These are phyloP conservation scores for Oryctolagus cuniculus DNA, from an alignment of 2,113 vertebrate genomes.

Conservation along the genomic window DNA sequence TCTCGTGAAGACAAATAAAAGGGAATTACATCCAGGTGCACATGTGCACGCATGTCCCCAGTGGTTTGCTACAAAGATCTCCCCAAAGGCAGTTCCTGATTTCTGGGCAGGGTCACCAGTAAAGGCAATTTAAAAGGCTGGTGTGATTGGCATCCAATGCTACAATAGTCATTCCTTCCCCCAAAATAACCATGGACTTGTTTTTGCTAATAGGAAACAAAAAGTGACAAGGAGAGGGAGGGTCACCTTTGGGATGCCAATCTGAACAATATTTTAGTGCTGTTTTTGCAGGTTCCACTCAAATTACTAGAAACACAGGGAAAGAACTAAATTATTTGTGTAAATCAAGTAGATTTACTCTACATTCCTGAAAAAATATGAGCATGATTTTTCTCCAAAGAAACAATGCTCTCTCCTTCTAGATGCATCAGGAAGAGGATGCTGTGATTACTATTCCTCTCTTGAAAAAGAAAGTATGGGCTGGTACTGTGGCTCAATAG, in stretches of 20 bases:
- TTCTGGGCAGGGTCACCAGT: slow-evolving; percentile 66
- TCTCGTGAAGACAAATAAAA: slow-evolving; percentile 77
- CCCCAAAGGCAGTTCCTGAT: slow-evolving; percentile 66
- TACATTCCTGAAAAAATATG: background rate
- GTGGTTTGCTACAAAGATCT: slow-evolving; percentile 70
- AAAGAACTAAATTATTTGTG: slow-evolving; percentile 36
- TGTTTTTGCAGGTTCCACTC: background rate
- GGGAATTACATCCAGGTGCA: slow-evolving; percentile 64
- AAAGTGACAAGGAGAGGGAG: slow-evolving; percentile 67
- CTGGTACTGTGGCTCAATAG: no score
- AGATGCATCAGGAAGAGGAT: no score
- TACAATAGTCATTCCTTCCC: slow-evolving; percentile 24
- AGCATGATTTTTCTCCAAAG: background rate
- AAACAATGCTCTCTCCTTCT: rapidly evolving
- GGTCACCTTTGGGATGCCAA: slow-evolving; percentile 66
- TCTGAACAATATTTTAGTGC: background rate
- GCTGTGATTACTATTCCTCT: background rate
- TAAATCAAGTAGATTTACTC: slow-evolving; percentile 35
- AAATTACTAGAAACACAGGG: background rate
- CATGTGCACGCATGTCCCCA: slow-evolving; percentile 21
- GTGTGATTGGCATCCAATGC: slow-evolving; percentile 66
- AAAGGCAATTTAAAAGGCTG: slow-evolving; percentile 61
- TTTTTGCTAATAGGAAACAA: slow-evolving; percentile 50
- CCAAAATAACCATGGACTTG: slow-evolving; percentile 47
- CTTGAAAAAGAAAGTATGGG: background rate